Percentiles rank a stretch among this genome's conserved stretches.
These are phyloP conservation scores for Nasonovia ribisnigri DNA, from an alignment of 2,888 invertebrate species.

Conservation along the genomic window DNA sequence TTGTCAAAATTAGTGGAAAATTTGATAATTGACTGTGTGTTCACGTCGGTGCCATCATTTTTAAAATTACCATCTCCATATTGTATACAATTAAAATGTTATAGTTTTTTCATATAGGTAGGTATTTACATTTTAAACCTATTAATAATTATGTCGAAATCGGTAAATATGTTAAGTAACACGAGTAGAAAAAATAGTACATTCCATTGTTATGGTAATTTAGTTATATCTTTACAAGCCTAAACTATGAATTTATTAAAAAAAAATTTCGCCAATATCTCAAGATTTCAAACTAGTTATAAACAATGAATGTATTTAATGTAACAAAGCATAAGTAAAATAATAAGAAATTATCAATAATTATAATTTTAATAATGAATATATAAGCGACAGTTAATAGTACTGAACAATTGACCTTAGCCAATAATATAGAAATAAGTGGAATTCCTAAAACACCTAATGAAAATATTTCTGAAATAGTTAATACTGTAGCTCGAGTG, in stretches of 20 bases:
- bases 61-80: background rate
- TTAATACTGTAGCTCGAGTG: background rate
- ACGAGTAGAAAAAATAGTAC: background rate
- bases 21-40: background rate
- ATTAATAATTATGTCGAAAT: no score
- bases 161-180: background rate
- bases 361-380: background rate
- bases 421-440: constrained; percentile 19
- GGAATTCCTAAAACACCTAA: background rate
- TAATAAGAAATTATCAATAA: background rate
- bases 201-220: no score
- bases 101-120: no score
- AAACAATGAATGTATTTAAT: background rate
- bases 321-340: background rate
- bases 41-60: background rate
- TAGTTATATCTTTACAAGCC: no score
- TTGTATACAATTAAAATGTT: background rate
- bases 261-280: background rate
- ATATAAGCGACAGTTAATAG: background rate
- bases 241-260: background rate
- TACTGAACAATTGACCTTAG: background rate
- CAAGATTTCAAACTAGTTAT: background rate
- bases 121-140: no score
- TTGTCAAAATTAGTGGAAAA: background rate
- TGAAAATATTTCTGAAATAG: constrained; percentile 1